phyloP scores from a whole-genome alignment of 2,888 invertebrate genomes.

The Heliconius ethilla region DNA sequence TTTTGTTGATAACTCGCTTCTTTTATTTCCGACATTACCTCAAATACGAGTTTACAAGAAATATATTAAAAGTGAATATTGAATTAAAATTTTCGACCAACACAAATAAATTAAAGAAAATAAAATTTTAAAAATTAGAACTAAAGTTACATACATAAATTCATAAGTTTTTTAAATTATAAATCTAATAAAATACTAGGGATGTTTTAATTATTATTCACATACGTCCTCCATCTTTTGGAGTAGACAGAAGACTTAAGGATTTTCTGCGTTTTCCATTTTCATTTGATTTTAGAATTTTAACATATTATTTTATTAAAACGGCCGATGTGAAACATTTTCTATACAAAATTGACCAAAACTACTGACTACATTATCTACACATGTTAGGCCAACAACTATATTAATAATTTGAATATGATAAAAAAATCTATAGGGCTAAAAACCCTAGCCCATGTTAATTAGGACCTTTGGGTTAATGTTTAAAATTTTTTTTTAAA shows the following conservation, averaged over 20 bases:
- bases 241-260: not conserved
- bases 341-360: conserved; percentile 18
- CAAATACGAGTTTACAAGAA: not conserved
- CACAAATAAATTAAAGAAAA: not conserved
- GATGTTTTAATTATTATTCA: not conserved
- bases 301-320: not conserved
- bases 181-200: not conserved
- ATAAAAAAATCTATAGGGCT: too few relatives aligned
- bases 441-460: too few relatives aligned
- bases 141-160: conserved; percentile 4
- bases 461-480: too few relatives aligned
- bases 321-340: not conserved
- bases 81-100: not conserved
- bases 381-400: conserved; percentile 17
- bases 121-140: not conserved
- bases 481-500: too few relatives aligned
- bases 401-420: not conserved
- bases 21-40: not conserved
- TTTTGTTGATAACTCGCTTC: too few relatives aligned
- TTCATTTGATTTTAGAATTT: not conserved
- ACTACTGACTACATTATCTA: not conserved
- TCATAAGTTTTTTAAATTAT: not conserved
- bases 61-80: not conserved
- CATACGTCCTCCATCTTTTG: not conserved
- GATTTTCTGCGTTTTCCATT: not conserved